These are phyloP conservation scores for Oncorhynchus keta DNA, from an alignment of 2,113 vertebrate species.

Conservation along the genomic window DNA sequence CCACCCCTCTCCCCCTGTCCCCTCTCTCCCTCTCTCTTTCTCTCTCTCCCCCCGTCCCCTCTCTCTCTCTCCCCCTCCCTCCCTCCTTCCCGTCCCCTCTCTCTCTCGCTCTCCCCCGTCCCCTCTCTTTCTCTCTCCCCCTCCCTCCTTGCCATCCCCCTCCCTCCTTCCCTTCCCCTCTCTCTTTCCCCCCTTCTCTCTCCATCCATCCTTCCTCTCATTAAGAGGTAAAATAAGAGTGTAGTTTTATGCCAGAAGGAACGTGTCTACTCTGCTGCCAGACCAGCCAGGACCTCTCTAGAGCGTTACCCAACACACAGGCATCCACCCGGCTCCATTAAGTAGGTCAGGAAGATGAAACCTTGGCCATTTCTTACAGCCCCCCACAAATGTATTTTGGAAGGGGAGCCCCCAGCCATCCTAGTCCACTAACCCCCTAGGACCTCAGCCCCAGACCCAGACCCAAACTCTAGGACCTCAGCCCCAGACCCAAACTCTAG, in stretches of 20 bases:
- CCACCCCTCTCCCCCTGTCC: not conserved
- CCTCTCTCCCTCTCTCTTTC: not conserved
- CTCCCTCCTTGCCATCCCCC: too few relatives aligned
- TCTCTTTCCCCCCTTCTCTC: not conserved
- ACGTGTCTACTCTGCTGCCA: not conserved
- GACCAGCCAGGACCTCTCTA: not conserved
- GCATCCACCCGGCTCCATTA: not conserved
- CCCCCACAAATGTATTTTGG: too few relatives aligned
- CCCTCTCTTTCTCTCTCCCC: not conserved
- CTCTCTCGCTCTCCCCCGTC: not conserved
- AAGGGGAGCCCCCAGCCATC: not conserved
- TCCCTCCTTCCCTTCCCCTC: constrained; percentile 3
- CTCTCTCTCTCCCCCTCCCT: not conserved
- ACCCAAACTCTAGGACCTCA: not conserved
- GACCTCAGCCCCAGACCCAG: not conserved
- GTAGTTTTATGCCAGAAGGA: not conserved
- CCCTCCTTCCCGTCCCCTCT: too few relatives aligned
- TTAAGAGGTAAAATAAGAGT: not conserved
- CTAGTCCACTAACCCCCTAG: not conserved
- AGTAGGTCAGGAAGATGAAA: not conserved
- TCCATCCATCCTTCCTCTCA: not conserved
- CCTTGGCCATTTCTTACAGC: not conserved
- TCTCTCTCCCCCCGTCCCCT: too few relatives aligned
- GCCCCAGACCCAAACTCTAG: too few relatives aligned
- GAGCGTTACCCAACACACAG: not conserved